A percentile compares a stretch with the other conserved stretches of the same genome.
phyloP scores from a whole-genome alignment of 2,797 vertebrate genomes.

The Artibeus lituratus region DNA sequence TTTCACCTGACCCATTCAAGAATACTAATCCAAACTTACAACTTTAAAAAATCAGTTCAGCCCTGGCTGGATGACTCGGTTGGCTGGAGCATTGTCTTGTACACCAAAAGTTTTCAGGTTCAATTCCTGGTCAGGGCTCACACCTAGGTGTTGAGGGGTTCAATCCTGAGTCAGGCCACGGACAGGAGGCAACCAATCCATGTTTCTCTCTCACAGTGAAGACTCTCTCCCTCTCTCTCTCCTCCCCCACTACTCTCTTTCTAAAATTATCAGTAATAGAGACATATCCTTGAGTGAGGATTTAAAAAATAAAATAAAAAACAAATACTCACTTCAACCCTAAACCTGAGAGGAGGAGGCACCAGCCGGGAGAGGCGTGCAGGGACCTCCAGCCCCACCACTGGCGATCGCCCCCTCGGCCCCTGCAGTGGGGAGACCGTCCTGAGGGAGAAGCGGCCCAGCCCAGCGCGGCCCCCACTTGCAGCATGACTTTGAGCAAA shows the following conservation, averaged over 20 bases:
- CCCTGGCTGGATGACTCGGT: background rate
- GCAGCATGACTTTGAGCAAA: background rate
- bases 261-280: background rate
- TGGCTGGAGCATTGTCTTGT: background rate
- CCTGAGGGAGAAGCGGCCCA: background rate
- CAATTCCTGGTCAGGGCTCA: background rate
- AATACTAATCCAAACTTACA: background rate
- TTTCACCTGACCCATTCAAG: background rate
- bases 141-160: no score
- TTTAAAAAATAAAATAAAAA: background rate
- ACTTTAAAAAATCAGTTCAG: background rate
- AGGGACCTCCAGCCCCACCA: background rate
- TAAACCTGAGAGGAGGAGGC: background rate
- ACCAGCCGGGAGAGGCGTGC: rapidly evolving
- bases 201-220: background rate
- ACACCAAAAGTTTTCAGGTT: background rate
- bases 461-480: background rate
- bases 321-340: background rate
- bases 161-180: no score
- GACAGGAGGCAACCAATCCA: background rate
- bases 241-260: background rate
- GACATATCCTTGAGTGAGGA: background rate
- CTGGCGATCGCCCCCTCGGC: no score
- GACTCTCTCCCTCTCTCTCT: background rate
- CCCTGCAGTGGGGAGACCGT: background rate